phyloP scores from a whole-genome alignment of 2,888 invertebrate species.

The Podabrus alpinus region DNA sequence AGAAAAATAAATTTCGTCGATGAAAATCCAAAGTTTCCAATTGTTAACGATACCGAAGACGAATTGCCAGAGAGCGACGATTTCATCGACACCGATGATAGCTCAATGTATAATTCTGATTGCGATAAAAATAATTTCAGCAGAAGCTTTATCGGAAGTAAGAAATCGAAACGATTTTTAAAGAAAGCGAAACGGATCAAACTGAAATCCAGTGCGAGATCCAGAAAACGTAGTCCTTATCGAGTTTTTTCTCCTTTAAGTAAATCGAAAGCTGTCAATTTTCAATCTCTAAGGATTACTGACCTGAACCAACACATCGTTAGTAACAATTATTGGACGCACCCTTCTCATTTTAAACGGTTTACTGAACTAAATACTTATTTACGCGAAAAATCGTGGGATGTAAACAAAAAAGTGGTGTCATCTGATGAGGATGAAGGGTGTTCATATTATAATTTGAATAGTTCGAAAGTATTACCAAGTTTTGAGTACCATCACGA shows the following conservation, averaged over 20 bases:
- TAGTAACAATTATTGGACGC: slow-evolving; percentile 56
- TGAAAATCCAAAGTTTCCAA: background rate
- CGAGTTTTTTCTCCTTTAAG: background rate
- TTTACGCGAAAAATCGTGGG: slow-evolving; percentile 7
- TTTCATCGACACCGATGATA: background rate
- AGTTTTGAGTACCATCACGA: background rate
- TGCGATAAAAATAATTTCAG: background rate
- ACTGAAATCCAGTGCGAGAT: background rate
- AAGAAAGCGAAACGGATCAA: background rate
- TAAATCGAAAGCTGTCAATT: slow-evolving; percentile 4
- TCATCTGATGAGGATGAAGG: slow-evolving; percentile 18
- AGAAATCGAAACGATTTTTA: background rate
- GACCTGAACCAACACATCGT: slow-evolving; percentile 56
- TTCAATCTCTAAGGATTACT: slow-evolving; percentile 42
- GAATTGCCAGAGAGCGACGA: background rate
- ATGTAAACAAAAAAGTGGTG: background rate
- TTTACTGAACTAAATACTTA: slow-evolving; percentile 4
- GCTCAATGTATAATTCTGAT: background rate
- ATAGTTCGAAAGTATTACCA: background rate
- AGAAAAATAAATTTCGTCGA: background rate
- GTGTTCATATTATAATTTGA: background rate
- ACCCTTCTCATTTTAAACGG: slow-evolving; percentile 55
- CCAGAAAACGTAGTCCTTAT: background rate
- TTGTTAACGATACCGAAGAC: background rate
- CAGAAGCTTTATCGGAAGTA: background rate